These are phyloP conservation scores for Gambusia holbrooki DNA, from an alignment of 2,113 vertebrate genomes.

Conservation along the genomic window DNA sequence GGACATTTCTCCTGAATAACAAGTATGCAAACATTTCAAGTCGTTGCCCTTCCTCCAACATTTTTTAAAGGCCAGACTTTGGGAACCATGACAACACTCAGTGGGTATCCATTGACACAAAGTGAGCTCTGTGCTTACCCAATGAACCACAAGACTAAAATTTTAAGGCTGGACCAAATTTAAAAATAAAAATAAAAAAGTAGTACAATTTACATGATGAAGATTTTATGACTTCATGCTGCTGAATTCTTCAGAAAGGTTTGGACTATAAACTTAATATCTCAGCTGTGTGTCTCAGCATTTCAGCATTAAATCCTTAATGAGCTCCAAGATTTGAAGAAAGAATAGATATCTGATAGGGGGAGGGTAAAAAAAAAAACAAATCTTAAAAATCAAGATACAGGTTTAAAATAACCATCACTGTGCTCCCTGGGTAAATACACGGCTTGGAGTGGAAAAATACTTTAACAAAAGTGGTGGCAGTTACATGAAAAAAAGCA, in stretches of 20 bases:
- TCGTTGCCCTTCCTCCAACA: conserved; percentile 61
- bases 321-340: conserved; percentile 24
- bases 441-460: conserved; percentile 43
- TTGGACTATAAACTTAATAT: conserved; percentile 5
- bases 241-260: not conserved
- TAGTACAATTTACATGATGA: conserved; percentile 4
- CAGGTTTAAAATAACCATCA: conserved; percentile 7
- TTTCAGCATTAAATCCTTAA: conserved; percentile 9
- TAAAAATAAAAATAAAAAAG: not conserved
- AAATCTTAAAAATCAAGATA: not conserved
- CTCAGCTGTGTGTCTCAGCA: not conserved
- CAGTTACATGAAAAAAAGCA: conserved; percentile 20
- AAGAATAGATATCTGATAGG: not conserved
- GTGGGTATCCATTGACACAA: conserved; percentile 56
- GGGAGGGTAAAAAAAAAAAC: not conserved
- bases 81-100: conserved; percentile 73
- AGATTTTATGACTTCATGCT: not conserved
- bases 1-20: conserved; percentile 48
- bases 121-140: conserved; percentile 49
- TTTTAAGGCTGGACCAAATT: conserved; percentile 23
- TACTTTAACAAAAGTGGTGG: conserved; percentile 29
- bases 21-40: conserved; percentile 63
- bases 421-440: conserved; percentile 24
- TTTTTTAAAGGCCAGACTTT: conserved; percentile 64
- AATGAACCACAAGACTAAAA: conserved; percentile 60